Base-by-base conservation (phyloP, 2,113 vertebrate species). In the Phaethon lepturus region DNA sequence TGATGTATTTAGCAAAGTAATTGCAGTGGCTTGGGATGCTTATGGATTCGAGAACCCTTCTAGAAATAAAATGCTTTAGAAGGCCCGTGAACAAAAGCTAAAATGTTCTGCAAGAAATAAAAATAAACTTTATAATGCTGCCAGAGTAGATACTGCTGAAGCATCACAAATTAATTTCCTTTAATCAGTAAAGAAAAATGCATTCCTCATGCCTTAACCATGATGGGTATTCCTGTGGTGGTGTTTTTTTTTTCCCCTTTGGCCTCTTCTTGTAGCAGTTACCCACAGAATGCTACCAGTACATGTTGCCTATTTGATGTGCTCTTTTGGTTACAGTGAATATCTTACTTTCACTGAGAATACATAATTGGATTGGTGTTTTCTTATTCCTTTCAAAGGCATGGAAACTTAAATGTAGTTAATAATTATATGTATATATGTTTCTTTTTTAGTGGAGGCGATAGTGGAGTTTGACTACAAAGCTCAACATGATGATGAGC, bases 401-500 rank as follows among this genome's bases (percentile, higher is more conserved):
- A 10, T 14, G 24, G 35, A 78, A 62, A 28, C 22, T 17, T 22
- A 47, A 60, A 52, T 50, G 24, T n/a, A 26, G 20, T 45, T 20
- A 56, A 6, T 94, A 96, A 95, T 45, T 33, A 24, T 58, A 15
- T 16, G 6, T 58, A 1, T 83, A 6, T 94, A 18, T 97, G 33
- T 96, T 94, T 97, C 53, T 89, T 44, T 98, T 82, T 80, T 78
- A 82, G 99, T 99, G 99, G 99, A 99, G 98, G 99, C 99, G 95
- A 98, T 99, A 98, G 99, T 99, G 98, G 99, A 99, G 98, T 99
- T 99, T 95, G 99, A 99, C 97, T 99, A 99, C 98, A 99, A 99
- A 98, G 99, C 99, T 98, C 99, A 99, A 97, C 99, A 99, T 75
- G 99, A 99, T 56, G 99, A 99, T 97, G 99, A 99, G 99, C 99